Evolutionary conservation across 2,888 invertebrate genomes (phyloP).

Genomic region (Drosophila subsilvestris): DNA sequence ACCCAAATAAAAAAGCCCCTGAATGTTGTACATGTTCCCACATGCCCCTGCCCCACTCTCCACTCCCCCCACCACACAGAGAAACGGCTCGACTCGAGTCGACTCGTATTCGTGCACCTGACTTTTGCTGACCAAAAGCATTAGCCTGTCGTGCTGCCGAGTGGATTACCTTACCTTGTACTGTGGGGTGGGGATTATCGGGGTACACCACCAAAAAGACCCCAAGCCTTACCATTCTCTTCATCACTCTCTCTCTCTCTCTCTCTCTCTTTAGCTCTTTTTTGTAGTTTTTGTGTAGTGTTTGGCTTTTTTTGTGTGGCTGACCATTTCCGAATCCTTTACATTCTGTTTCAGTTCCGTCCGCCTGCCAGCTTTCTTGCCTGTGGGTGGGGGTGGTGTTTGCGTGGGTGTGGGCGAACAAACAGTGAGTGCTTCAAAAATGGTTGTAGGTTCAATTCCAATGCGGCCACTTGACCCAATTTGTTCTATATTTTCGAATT

Average conservation of each 20-base stretch:
- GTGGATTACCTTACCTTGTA: conserved; percentile 20
- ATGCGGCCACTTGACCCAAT: conserved; percentile 69
- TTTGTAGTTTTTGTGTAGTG: conserved; percentile 14
- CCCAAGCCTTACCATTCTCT: conserved; percentile 18
- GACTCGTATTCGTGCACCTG: conserved; percentile 1
- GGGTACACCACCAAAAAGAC: conserved; percentile 23
- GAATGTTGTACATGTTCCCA: conserved; percentile 1
- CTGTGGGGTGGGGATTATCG: conserved; percentile 17
- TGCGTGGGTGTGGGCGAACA: conserved; percentile 13
- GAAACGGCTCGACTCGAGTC: not conserved
- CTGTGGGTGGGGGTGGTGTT: not conserved
- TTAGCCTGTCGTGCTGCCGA: conserved; percentile 42
- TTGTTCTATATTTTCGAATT: conserved; percentile 17
- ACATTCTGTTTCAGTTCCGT: conserved; percentile 20
- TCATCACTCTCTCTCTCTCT: conserved; percentile 1
- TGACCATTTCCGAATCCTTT: conserved; percentile 41
- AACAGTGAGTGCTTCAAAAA: conserved; percentile 24
- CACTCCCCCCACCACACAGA: not conserved
- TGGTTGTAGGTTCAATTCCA: conserved; percentile 26
- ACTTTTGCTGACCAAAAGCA: conserved; percentile 36
- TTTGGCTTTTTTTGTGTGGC: conserved; percentile 13
- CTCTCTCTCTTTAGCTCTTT: conserved; percentile 11
- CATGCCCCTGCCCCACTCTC: not conserved
- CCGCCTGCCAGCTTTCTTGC: conserved; percentile 13
- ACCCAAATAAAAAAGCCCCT: not conserved